Percentiles rank a stretch among this genome's conserved stretches.
Conservation (phyloP, 1,140 invertebrate species). For the Bombus confusus region DNA sequence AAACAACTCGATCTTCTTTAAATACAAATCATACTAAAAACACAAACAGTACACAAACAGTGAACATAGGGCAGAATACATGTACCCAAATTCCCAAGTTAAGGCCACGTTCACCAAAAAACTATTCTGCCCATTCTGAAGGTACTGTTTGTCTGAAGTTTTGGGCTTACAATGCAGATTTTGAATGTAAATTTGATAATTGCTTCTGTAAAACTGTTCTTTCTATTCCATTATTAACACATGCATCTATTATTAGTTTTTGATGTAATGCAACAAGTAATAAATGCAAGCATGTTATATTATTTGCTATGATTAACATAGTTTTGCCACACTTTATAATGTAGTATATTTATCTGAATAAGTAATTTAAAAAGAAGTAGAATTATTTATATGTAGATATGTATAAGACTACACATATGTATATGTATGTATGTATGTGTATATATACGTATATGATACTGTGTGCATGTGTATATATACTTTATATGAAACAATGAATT, state of each 20-base stretch:
- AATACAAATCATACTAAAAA: constrained; percentile 74
- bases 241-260: constrained; percentile 3
- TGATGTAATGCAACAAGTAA: constrained; percentile 16
- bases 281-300: constrained; percentile 36
- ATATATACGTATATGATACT: background rate
- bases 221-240: constrained; percentile 17
- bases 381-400: background rate
- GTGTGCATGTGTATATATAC: background rate
- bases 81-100: constrained; percentile 76
- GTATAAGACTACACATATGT: background rate
- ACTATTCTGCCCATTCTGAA: constrained; percentile 76
- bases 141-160: constrained; percentile 75
- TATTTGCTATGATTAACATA: background rate
- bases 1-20: constrained; percentile 70
- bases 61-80: constrained; percentile 74
- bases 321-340: background rate
- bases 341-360: background rate
- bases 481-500: constrained; percentile 20
- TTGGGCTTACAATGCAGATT: constrained; percentile 56
- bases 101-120: constrained; percentile 79
- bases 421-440: background rate
- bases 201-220: constrained; percentile 28
- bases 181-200: constrained; percentile 51
- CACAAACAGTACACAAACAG: constrained; percentile 75
- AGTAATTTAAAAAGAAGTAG: background rate